Evolutionary conservation across 2,113 vertebrate species (phyloP).

Genomic region (Acanthochromis polyacanthus): DNA sequence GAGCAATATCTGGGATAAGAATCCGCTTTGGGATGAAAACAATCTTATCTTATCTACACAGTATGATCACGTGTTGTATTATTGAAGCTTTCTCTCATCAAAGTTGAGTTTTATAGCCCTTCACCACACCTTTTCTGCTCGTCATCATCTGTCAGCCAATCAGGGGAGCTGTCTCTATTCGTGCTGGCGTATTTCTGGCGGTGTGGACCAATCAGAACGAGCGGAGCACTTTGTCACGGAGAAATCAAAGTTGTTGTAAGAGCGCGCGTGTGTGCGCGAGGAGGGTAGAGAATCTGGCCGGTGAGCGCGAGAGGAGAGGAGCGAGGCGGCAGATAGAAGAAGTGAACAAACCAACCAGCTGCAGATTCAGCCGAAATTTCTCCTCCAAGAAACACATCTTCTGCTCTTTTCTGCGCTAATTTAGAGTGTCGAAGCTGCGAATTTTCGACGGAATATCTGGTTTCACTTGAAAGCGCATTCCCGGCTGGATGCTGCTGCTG

Average conservation of each 20-base stretch:
- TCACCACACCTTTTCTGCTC: not conserved
- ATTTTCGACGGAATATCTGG: not conserved
- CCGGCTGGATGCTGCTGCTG: conserved; percentile 6
- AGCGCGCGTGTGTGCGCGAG: conserved; percentile 52
- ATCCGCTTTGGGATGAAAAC: too few species aligned
- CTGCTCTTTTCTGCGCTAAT: not conserved
- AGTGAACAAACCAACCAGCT: not conserved
- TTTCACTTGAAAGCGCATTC: not conserved
- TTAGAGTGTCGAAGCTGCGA: not conserved
- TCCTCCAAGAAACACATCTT: not conserved
- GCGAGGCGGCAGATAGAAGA: conserved; percentile 20
- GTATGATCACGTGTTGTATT: too few species aligned
- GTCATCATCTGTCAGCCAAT: conserved; percentile 55
- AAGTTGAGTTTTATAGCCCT: not conserved
- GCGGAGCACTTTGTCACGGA: conserved; percentile 21
- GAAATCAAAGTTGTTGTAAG: conserved; percentile 79
- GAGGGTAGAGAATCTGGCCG: not conserved
- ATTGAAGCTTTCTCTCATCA: too few species aligned
- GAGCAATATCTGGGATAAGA: too few species aligned
- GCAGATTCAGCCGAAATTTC: not conserved
- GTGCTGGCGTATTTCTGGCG: not conserved
- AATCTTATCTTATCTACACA: too few species aligned
- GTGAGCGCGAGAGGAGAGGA: conserved; percentile 19
- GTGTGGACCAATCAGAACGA: conserved; percentile 65
- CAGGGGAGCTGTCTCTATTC: not conserved